phyloP scores from a whole-genome alignment of 2,113 vertebrate species.

The Pluvianellus socialis region DNA sequence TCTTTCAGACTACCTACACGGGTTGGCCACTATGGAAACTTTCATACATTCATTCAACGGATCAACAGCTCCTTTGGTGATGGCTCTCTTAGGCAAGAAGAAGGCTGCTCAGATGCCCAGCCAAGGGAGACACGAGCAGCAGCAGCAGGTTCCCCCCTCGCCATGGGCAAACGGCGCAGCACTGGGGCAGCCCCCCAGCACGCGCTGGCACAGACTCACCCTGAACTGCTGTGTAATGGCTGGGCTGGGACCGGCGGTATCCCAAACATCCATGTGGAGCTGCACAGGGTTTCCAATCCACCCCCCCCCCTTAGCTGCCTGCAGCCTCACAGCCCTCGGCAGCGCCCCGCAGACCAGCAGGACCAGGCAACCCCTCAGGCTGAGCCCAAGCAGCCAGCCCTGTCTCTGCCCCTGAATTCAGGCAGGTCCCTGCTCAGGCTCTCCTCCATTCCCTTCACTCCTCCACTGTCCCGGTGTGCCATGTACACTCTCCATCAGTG shows the following conservation, averaged over 20 bases:
- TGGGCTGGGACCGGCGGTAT: background rate
- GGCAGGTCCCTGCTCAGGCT: background rate
- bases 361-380: background rate
- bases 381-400: background rate
- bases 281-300: background rate
- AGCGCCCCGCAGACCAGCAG: background rate
- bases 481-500: background rate
- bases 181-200: background rate
- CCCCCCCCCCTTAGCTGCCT: background rate
- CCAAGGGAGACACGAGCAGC: background rate
- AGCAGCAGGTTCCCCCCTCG: background rate
- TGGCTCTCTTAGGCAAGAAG: accelerated
- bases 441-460: background rate
- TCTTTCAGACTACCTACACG: accelerated
- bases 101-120: background rate
- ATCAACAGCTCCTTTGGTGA: background rate
- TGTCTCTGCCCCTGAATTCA: background rate
- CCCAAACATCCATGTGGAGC: accelerated
- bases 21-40: background rate
- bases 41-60: accelerated
- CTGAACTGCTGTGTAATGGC: background rate
- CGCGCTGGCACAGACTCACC: accelerated
- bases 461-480: too few species aligned
- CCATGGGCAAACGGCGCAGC: accelerated
- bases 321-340: background rate